Conservation (phyloP, 2,888 invertebrate genomes). For the Ametastegia equiseti region DNA sequence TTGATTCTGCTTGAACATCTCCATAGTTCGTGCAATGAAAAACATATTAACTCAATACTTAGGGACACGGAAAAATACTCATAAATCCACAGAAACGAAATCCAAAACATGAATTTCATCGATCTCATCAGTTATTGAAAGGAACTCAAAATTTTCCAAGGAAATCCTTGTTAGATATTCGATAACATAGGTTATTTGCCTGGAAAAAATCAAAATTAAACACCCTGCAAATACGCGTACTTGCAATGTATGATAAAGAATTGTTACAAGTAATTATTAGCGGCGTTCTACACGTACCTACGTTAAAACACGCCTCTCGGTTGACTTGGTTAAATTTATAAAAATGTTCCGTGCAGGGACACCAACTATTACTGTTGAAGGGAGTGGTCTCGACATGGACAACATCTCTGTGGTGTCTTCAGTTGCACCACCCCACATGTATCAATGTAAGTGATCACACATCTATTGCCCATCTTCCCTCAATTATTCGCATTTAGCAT, state of each 20-base stretch:
- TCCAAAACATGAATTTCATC: too few species aligned
- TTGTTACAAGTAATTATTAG: background rate
- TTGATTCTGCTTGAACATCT: background rate
- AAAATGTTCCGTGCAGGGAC: slow-evolving; percentile 73
- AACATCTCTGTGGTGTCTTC: slow-evolving; percentile 85
- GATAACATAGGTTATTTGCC: too few species aligned
- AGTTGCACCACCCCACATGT: slow-evolving; percentile 82
- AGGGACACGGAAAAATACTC: background rate
- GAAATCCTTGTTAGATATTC: background rate
- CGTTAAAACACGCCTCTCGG: background rate
- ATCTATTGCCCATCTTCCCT: slow-evolving; percentile 56
- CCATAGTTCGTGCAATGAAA: background rate
- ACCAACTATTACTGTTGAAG: slow-evolving; percentile 75
- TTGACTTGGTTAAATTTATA: slow-evolving; percentile 57
- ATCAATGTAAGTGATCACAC: slow-evolving; percentile 82
- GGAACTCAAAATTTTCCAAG: background rate
- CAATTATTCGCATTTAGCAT: background rate
- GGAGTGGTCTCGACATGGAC: slow-evolving; percentile 84
- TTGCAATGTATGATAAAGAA: background rate
- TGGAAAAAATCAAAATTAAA: background rate
- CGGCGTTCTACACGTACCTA: background rate
- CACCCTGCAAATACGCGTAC: background rate
- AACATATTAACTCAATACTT: background rate
- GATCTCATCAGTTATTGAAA: background rate
- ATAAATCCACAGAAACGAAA: too few species aligned